Evolutionary conservation across 2,888 invertebrate genomes (phyloP).

Genomic region (Scaptomyza reducta): DNA sequence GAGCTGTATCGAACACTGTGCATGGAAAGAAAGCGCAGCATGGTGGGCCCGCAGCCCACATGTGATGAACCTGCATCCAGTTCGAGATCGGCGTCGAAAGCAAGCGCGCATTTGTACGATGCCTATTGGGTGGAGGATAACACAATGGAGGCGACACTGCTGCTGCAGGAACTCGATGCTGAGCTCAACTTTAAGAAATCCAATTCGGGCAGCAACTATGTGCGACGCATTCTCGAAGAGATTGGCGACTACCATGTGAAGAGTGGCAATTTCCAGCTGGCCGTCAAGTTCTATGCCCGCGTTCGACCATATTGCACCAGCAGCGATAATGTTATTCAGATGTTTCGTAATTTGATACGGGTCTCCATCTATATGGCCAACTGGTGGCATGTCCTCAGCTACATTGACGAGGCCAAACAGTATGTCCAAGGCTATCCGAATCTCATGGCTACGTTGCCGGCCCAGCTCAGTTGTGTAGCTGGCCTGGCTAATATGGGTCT

Average conservation of each 20-base stretch:
- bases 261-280: constrained; percentile 61
- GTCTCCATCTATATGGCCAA: constrained; percentile 71
- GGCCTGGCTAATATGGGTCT: constrained; percentile 64
- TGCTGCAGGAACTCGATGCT: constrained; percentile 66
- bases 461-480: constrained; percentile 60
- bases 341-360: constrained; percentile 63
- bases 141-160: constrained; percentile 59
- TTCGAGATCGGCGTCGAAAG: background rate
- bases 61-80: constrained; percentile 14
- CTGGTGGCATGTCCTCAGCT: constrained; percentile 71
- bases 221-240: constrained; percentile 65
- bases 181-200: constrained; percentile 67
- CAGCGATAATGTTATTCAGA: constrained; percentile 59
- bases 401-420: constrained; percentile 66
- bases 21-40: constrained; percentile 29
- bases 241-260: constrained; percentile 70
- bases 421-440: constrained; percentile 54
- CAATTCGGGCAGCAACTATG: constrained; percentile 59
- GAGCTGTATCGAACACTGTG: constrained; percentile 52
- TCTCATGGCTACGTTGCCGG: constrained; percentile 48
- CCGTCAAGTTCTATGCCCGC: constrained; percentile 65
- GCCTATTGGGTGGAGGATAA: constrained; percentile 64
- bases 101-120: constrained; percentile 41
- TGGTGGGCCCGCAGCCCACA: background rate
- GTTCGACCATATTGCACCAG: constrained; percentile 63